Conservation (phyloP, 1,140 invertebrate species). For the Cyphomyrmex costatus region DNA sequence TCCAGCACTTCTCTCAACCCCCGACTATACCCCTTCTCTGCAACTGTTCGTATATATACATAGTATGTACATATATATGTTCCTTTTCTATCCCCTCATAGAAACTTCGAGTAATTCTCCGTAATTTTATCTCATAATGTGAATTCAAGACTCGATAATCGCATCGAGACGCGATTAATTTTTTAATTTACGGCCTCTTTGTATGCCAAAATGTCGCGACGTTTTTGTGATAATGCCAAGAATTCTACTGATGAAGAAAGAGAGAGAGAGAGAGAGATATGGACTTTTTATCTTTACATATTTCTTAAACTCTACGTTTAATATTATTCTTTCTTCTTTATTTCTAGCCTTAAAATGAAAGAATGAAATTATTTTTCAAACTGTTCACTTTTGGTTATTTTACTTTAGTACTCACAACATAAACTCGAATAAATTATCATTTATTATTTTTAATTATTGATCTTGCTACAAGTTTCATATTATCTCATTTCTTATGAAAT, state of each 20-base stretch:
- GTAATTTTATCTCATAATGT: conserved; percentile 46
- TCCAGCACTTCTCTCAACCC: not conserved
- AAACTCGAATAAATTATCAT: not conserved
- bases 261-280: too few relatives aligned
- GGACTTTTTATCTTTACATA: not conserved
- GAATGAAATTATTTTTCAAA: not conserved
- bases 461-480: too few relatives aligned
- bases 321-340: not conserved
- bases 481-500: not conserved
- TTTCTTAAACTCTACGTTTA: not conserved
- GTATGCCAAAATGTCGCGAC: not conserved
- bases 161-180: conserved; percentile 55
- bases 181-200: conserved; percentile 34
- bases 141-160: conserved; percentile 51
- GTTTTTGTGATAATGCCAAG: not conserved
- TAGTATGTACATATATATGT: not conserved
- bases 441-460: not conserved
- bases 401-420: not conserved
- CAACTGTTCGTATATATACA: not conserved
- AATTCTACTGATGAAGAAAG: not conserved
- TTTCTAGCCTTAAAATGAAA: not conserved
- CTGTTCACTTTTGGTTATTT: not conserved
- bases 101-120: conserved; percentile 29
- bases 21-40: not conserved
- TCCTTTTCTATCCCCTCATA: conserved; percentile 23